Evolutionary conservation across 2,888 invertebrate genomes (phyloP).

Genomic region (Agonopterix alstromeriana): DNA sequence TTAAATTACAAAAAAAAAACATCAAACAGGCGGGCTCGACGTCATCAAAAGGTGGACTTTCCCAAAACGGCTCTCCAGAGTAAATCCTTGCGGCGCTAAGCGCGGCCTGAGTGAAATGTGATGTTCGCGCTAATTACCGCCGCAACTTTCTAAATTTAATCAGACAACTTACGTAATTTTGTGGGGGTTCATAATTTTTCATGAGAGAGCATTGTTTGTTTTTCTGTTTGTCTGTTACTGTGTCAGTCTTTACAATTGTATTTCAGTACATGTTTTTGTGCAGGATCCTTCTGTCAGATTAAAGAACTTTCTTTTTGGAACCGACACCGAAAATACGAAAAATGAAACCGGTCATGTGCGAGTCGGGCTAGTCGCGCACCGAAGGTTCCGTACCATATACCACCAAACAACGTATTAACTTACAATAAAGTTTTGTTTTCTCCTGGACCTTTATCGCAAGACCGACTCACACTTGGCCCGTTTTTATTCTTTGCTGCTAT

Average conservation of each 20-base stretch:
- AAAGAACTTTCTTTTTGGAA: no score
- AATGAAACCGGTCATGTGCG: no score
- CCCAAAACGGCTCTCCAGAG: slow-evolving; percentile 12
- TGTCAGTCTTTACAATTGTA: slow-evolving; percentile 15
- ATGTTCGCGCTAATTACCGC: slow-evolving; percentile 66
- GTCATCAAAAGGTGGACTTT: slow-evolving; percentile 21
- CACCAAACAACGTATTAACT: no score
- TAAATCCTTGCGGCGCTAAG: slow-evolving; percentile 36
- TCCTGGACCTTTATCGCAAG: no score
- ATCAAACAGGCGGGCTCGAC: slow-evolving; percentile 1
- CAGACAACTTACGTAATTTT: slow-evolving; percentile 68
- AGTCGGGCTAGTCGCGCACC: no score
- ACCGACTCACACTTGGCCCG: no score
- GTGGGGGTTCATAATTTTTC: slow-evolving; percentile 62
- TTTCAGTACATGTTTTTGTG: neutral
- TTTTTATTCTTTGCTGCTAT: no score
- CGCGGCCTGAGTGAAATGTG: slow-evolving; percentile 68
- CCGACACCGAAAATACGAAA: no score
- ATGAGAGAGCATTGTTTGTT: slow-evolving; percentile 27
- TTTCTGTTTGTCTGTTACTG: slow-evolving; percentile 8
- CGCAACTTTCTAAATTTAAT: slow-evolving; percentile 73
- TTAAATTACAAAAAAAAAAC: neutral
- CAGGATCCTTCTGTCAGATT: no score
- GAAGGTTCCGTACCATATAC: no score
- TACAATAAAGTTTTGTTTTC: no score